Conservation (phyloP, 2,888 invertebrate genomes). For the Campoletis raptor region DNA sequence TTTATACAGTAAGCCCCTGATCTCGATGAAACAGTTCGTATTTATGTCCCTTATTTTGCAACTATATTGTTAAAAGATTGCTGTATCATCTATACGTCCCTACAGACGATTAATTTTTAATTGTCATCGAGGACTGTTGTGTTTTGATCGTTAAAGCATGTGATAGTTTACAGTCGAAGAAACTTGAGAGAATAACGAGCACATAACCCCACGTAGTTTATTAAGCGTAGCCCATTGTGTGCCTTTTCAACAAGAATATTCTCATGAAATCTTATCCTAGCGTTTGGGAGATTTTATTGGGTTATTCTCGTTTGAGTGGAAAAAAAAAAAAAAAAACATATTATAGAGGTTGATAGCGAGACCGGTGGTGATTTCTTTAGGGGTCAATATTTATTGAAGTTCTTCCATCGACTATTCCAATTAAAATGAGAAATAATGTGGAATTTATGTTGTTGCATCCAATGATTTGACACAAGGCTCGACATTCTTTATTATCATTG, state of each 20-base stretch:
- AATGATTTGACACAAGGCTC: not conserved
- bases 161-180: conserved; percentile 15
- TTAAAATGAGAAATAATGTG: not conserved
- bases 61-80: not conserved
- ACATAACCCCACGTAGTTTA: conserved; percentile 8
- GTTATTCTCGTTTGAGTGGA: not conserved
- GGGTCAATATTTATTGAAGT: not conserved
- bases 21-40: not conserved
- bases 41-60: not conserved
- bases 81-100: not conserved
- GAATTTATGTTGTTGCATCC: not conserved
- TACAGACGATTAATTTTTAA: conserved; percentile 37
- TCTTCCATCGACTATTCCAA: not conserved
- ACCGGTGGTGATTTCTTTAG: not conserved
- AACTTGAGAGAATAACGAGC: conserved; percentile 11
- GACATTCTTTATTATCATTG: not conserved
- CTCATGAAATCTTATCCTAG: not conserved
- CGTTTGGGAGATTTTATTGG: not conserved
- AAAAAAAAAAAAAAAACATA: not conserved
- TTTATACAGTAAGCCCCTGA: not conserved
- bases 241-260: not conserved
- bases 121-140: not conserved
- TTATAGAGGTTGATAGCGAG: not conserved
- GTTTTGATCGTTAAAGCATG: conserved; percentile 13
- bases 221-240: conserved; percentile 20